Percentiles rank a stretch among this genome's conserved stretches.
Conservation (phyloP, 92 coral and sea anemone species). For the Metridium senile region DNA sequence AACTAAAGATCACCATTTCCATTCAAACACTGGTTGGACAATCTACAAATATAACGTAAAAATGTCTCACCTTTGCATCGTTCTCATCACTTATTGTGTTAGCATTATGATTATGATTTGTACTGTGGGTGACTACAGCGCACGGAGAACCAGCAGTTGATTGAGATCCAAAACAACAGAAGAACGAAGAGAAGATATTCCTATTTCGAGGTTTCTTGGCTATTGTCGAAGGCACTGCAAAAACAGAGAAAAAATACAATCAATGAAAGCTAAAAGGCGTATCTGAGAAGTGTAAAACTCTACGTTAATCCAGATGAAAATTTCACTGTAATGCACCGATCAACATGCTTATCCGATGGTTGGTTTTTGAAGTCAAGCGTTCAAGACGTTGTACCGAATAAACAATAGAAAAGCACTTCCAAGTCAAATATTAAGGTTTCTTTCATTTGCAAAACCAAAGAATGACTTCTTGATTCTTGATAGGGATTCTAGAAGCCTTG, state of each 20-base stretch:
- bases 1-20: neutral
- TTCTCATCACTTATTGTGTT: slow-evolving; percentile 74
- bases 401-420: neutral
- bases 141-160: slow-evolving; percentile 72
- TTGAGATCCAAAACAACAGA: slow-evolving; percentile 98
- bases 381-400: neutral
- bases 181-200: slow-evolving; percentile 92
- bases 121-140: slow-evolving; percentile 50
- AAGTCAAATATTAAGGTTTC: neutral
- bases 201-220: slow-evolving; percentile 91
- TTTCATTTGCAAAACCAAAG: neutral
- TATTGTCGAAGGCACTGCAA: slow-evolving; percentile 81
- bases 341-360: slow-evolving; percentile 9
- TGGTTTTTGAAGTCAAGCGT: neutral
- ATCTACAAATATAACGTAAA: neutral
- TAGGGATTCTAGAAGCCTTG: neutral
- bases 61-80: slow-evolving; percentile 78
- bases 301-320: neutral
- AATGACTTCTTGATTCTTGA: neutral
- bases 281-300: neutral
- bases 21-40: neutral
- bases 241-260: slow-evolving; percentile 13
- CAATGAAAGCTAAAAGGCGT: neutral
- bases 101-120: slow-evolving; percentile 85
- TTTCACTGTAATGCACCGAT: neutral